These are phyloP conservation scores for Meloidogyne hapla DNA, from an alignment of 1,140 invertebrate species.

Conservation along the genomic window DNA sequence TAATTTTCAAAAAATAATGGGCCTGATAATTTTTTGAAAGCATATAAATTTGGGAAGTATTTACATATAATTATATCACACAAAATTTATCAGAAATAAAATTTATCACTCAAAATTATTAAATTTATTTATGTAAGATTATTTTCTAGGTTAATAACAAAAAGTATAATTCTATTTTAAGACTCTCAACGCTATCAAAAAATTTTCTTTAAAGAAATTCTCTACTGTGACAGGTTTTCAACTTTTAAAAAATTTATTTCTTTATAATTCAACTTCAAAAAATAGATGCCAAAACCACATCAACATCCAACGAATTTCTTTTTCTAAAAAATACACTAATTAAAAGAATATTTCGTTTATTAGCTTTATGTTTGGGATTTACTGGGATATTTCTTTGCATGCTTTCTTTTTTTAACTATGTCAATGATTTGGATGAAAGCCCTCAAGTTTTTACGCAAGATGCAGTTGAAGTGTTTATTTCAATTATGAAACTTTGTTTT, in stretches of 20 bases:
- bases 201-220: background rate
- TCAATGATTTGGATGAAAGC: constrained; percentile 16
- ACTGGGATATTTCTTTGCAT: constrained; percentile 3
- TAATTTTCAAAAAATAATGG: no score
- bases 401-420: constrained; percentile 20
- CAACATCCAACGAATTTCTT: background rate
- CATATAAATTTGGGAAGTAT: no score
- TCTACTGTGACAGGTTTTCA: background rate
- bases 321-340: background rate
- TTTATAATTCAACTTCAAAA: background rate
- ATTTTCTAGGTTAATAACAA: no score
- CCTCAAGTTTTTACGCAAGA: constrained; percentile 16
- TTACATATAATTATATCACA: no score
- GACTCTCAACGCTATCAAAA: background rate
- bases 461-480: background rate
- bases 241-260: background rate
- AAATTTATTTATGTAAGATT: no score
- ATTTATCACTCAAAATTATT: no score
- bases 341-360: background rate
- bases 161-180: background rate
- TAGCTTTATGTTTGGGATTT: background rate
- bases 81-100: no score
- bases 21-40: no score
- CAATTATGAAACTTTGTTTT: background rate
- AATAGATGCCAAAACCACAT: background rate